A percentile compares a stretch with the other conserved stretches of the same genome.
Evolutionary conservation across 2,113 vertebrate genomes (phyloP).

Genomic region (Leuciscus idus): DNA sequence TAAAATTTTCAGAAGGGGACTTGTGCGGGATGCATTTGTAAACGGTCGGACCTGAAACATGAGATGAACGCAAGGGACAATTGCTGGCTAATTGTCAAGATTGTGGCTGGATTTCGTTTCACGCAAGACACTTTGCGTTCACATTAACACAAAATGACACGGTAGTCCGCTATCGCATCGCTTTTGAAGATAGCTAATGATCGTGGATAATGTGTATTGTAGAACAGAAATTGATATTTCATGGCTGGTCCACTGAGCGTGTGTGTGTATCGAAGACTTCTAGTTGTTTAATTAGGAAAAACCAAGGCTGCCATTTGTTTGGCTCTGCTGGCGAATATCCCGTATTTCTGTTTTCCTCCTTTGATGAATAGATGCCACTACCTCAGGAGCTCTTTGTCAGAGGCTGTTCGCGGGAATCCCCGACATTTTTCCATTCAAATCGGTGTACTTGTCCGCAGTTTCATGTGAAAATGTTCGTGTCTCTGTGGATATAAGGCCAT

Average conservation of each 20-base stretch:
- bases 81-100: slow-evolving; percentile 22
- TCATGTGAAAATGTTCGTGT: background rate
- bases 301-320: background rate
- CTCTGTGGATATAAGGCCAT: background rate
- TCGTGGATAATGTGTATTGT: background rate
- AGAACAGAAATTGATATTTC: background rate
- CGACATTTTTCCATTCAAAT: background rate
- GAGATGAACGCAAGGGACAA: slow-evolving; percentile 19
- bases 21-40: slow-evolving; percentile 5
- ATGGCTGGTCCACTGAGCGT: background rate
- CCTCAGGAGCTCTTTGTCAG: slow-evolving; percentile 30
- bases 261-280: background rate
- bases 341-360: slow-evolving; percentile 7
- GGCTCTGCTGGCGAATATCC: slow-evolving; percentile 3
- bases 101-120: slow-evolving; percentile 17
- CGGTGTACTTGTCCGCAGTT: background rate
- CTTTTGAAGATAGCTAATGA: background rate
- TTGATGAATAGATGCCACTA: background rate
- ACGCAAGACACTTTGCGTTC: slow-evolving; percentile 10
- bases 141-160: background rate
- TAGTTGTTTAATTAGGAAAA: background rate
- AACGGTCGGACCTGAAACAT: slow-evolving; percentile 1
- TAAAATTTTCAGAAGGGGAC: background rate
- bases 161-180: background rate
- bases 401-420: background rate